Evolutionary conservation across 2,797 vertebrate species (phyloP).

Genomic region (Megaceryle alcyon): DNA sequence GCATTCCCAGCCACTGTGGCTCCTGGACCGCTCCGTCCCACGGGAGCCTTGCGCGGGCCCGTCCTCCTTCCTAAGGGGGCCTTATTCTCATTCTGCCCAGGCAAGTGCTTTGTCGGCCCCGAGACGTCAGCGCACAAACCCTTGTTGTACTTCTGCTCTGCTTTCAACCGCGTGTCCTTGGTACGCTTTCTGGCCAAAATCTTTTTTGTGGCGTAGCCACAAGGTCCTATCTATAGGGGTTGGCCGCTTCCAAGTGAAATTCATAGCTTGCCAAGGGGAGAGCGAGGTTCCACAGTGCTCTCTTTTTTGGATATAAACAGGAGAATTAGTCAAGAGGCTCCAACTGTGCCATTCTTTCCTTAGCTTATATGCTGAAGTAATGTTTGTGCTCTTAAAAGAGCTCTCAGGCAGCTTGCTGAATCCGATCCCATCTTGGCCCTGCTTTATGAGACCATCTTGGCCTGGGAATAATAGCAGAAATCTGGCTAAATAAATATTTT

Average conservation of each 20-base stretch:
- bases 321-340: conserved; percentile 57
- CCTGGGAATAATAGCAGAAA: neutral
- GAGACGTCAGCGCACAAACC: neutral
- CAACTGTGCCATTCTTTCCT: conserved; percentile 51
- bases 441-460: conserved; percentile 35
- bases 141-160: neutral
- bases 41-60: neutral
- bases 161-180: neutral
- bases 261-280: conserved; percentile 51
- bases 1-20: neutral
- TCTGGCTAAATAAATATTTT: conserved; percentile 35
- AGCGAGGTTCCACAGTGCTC: conserved; percentile 9
- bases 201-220: neutral
- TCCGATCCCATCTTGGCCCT: conserved; percentile 15
- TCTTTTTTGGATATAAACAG: conserved; percentile 51
- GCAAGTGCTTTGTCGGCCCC: neutral
- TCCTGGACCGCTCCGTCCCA: accelerated
- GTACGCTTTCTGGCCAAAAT: neutral
- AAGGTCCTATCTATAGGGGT: conserved; percentile 35
- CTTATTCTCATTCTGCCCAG: neutral
- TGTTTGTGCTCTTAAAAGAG: conserved; percentile 47
- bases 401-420: conserved; percentile 42
- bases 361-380: conserved; percentile 28
- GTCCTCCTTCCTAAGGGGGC: accelerated
- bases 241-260: conserved; percentile 18